These are phyloP conservation scores for human (Homo sapiens) DNA, from an alignment of 2,113 vertebrate genomes.

Conservation along the genomic window GRCh38 chr15:66258001-66258500, in stretches of 20 bases:
- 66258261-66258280: neutral
- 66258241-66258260: neutral
- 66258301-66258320: neutral
- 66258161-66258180: slow-evolving; percentile 8
- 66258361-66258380: slow-evolving; percentile 19
- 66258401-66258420: slow-evolving; percentile 46
- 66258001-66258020: slow-evolving; percentile 78
- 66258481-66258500: slow-evolving; percentile 37
- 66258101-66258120: neutral
- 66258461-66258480: neutral
- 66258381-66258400: slow-evolving; percentile 23
- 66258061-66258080: slow-evolving; percentile 54
- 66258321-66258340: neutral
- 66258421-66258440: slow-evolving; percentile 29
- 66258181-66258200: slow-evolving; percentile 19
- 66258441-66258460: neutral
- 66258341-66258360: neutral
- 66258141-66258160: slow-evolving; percentile 18
- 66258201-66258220: neutral
- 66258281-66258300: neutral
- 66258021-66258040: slow-evolving; percentile 77
- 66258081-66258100: slow-evolving; percentile 35
- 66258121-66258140: slow-evolving; percentile 16
- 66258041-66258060: slow-evolving; percentile 74
- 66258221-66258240: neutral